Evolutionary conservation across 2,888 invertebrate genomes (phyloP).

Genomic region (Brachycybe producta): DNA sequence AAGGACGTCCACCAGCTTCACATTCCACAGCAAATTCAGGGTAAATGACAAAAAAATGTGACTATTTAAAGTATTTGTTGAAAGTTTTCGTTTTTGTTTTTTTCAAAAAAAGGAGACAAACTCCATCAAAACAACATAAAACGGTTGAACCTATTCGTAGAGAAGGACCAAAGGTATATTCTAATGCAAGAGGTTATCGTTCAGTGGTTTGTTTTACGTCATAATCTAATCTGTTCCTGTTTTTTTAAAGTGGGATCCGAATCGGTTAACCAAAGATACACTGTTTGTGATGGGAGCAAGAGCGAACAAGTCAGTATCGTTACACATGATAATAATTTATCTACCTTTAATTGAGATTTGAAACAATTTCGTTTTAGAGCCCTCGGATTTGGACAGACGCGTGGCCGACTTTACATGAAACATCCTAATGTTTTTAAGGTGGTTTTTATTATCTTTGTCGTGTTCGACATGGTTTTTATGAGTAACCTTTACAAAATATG

Average conservation of each 20-base stretch:
- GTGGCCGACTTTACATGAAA: conserved; percentile 59
- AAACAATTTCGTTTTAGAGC: conserved; percentile 28
- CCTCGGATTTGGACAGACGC: conserved; percentile 57
- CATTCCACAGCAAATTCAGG: conserved; percentile 26
- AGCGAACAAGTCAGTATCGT: conserved; percentile 38
- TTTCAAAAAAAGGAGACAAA: conserved; percentile 30
- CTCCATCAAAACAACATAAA: conserved; percentile 31
- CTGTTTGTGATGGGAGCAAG: conserved; percentile 63
- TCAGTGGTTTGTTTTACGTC: conserved; percentile 8
- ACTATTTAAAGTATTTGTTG: too few species aligned
- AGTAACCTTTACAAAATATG: too few species aligned
- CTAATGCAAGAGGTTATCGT: neutral
- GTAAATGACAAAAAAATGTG: too few species aligned
- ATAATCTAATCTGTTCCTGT: conserved; percentile 3
- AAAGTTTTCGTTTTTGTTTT: conserved; percentile 8
- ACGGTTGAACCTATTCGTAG: conserved; percentile 28
- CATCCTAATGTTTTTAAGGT: conserved; percentile 58
- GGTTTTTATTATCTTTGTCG: neutral
- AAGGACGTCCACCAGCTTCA: conserved; percentile 28
- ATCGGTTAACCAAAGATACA: conserved; percentile 54
- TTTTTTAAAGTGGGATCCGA: conserved; percentile 53
- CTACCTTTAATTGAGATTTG: neutral
- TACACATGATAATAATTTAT: conserved; percentile 9
- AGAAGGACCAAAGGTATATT: conserved; percentile 33
- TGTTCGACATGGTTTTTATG: too few species aligned